These are phyloP conservation scores for Pterophyllum scalare DNA, from an alignment of 2,113 vertebrate genomes.

Conservation along the genomic window DNA sequence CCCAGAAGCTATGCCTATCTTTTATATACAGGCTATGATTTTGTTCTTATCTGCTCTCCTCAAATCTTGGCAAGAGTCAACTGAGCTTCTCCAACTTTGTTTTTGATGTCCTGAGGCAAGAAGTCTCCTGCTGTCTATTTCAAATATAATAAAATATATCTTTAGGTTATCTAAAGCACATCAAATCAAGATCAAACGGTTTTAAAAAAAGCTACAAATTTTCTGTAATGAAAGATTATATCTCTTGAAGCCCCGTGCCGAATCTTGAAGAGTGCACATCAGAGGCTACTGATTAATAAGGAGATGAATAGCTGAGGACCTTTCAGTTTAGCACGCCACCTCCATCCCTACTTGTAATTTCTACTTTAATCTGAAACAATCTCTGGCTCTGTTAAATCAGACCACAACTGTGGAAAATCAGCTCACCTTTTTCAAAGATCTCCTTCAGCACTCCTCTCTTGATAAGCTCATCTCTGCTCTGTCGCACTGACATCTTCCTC, in stretches of 20 bases:
- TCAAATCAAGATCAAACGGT: constrained; percentile 64
- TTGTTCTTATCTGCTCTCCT: constrained; percentile 1
- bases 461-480: constrained; percentile 98
- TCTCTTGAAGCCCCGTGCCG: constrained; percentile 42
- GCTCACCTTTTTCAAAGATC: constrained; percentile 98
- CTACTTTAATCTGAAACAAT: neutral
- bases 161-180: constrained; percentile 6
- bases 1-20: neutral
- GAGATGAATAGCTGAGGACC: constrained; percentile 43
- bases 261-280: constrained; percentile 45
- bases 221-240: constrained; percentile 64
- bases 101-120: constrained; percentile 31
- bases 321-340: neutral
- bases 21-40: neutral
- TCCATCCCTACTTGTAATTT: neutral
- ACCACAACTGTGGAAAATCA: neutral
- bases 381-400: neutral
- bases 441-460: constrained; percentile 97
- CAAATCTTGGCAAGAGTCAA: constrained; percentile 16
- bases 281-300: constrained; percentile 58
- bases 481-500: constrained; percentile 96
- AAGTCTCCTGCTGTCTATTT: constrained; percentile 31
- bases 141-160: constrained; percentile 16
- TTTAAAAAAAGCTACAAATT: constrained; percentile 46
- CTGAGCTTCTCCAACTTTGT: constrained; percentile 25